These are phyloP conservation scores for Anarhynchus alexandrinus DNA, from an alignment of 2,113 vertebrate genomes.

Conservation along the genomic window DNA sequence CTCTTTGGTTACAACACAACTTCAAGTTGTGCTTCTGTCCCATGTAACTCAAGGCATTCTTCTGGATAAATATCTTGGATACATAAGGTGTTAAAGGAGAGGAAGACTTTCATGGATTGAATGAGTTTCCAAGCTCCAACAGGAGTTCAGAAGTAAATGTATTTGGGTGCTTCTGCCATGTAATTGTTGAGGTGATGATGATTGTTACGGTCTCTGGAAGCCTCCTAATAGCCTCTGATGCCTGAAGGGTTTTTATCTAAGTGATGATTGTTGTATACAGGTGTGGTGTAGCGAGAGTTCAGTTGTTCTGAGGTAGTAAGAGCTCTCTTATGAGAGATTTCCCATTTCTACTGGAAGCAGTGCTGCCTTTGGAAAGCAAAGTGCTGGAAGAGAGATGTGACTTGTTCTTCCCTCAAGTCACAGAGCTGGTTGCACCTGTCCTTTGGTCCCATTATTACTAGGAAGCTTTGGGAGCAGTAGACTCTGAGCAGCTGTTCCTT, in stretches of 20 bases:
- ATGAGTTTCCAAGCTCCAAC: neutral
- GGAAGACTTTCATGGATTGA: neutral
- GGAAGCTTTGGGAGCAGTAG: neutral
- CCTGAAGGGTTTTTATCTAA: fast-evolving
- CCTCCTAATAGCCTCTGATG: neutral
- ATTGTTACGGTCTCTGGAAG: neutral
- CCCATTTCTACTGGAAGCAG: neutral
- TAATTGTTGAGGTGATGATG: neutral
- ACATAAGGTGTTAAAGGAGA: neutral
- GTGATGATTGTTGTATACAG: too few relatives aligned
- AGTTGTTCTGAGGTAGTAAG: neutral
- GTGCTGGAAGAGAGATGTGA: neutral
- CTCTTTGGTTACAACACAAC: neutral
- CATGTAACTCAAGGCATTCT: neutral
- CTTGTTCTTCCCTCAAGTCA: neutral
- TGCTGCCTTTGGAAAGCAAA: neutral
- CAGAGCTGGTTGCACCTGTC: neutral
- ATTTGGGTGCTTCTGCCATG: neutral
- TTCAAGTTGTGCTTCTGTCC: neutral
- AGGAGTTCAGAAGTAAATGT: neutral
- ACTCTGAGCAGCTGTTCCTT: neutral
- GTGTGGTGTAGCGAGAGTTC: neutral
- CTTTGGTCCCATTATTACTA: neutral
- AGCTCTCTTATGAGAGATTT: neutral
- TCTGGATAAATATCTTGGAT: neutral